Evolutionary conservation across 1,140 invertebrate species (phyloP), one percentile per base, ranked within the genome.

Genomic region (Brachystomella parvula): DNA sequence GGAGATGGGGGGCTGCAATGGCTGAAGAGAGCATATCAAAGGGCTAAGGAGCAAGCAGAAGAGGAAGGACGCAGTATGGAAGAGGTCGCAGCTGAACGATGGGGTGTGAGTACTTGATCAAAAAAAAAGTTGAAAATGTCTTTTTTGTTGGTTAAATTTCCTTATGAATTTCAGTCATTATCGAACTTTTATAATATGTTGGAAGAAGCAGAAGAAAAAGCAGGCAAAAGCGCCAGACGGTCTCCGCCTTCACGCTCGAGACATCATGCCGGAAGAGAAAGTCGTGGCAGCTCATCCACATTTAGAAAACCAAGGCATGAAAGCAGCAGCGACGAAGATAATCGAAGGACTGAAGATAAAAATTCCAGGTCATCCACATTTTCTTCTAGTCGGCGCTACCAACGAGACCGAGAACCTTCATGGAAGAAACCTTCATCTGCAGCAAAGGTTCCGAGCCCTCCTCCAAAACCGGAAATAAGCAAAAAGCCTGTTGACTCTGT

Each of bases 61-160:
- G 79, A 83, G 64, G 81, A 84, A 73, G 79, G 80, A 12, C 79
- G 76, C 72, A 76, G 75, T 64, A 65, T 86, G 17, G 83, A 85
- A 74, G 82, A 85, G 71, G 76, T 87, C 53, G 85, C 83, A 57
- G 79, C 81, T 31, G 82, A 84, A 74, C 78, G 83, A 76, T 87
- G 82, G 82, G 85, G 85, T 59, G 84, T 86, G 76, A 78, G 79
- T 77, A 57, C 58, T n/a, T n/a, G n/a, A n/a, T n/a, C n/a, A n/a
- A n/a, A n/a, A n/a, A 65, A 29, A 65, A 32, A 60, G 33, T 47
- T 62, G 63, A 28, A n/a, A n/a, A n/a, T n/a, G n/a, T n/a, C 21
- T 12, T 44, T 3, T 24, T 6, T 21, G 12, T 24, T 6, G 21
- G 21, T 28, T 56, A 6, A 44, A 29, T 31, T n/a, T 61, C 26